phyloP scores from a whole-genome alignment of 2,888 invertebrate species.

The Amphipyra berbera region DNA sequence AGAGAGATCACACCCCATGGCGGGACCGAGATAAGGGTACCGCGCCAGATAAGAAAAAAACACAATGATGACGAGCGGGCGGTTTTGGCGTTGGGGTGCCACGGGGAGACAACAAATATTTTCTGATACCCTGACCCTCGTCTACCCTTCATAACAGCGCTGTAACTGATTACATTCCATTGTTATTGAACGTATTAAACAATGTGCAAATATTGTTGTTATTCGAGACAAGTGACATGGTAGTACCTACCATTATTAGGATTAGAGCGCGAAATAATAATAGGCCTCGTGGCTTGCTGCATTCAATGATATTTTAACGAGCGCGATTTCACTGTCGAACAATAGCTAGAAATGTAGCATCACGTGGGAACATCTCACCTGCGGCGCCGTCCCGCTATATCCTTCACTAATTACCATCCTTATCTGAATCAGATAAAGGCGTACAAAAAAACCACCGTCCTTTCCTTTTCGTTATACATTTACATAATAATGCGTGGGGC shows the following conservation, averaged over 20 bases:
- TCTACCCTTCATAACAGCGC: constrained; percentile 76
- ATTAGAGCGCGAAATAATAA: constrained; percentile 40
- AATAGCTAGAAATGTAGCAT: constrained; percentile 57
- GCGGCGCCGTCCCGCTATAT: constrained; percentile 71
- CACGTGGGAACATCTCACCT: constrained; percentile 83
- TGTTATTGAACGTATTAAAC: constrained; percentile 80
- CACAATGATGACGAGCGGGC: constrained; percentile 72
- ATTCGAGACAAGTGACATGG: constrained; percentile 47
- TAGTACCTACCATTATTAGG: constrained; percentile 22
- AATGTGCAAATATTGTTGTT: constrained; percentile 75
- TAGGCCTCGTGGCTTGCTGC: constrained; percentile 26
- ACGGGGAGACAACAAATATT: constrained; percentile 71
- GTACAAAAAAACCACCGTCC: constrained; percentile 77
- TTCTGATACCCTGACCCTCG: constrained; percentile 76
- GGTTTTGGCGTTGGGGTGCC: constrained; percentile 63
- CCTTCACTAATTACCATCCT: constrained; percentile 83
- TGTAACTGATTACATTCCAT: constrained; percentile 84
- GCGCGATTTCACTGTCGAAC: constrained; percentile 42
- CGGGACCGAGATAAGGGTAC: constrained; percentile 68
- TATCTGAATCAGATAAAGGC: constrained; percentile 85
- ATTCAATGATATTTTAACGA: constrained; percentile 46
- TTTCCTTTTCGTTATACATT: constrained; percentile 86
- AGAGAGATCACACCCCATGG: constrained; percentile 78
- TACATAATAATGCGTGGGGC: constrained; percentile 88
- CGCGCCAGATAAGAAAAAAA: constrained; percentile 76